Evolutionary conservation across 2,113 vertebrate species (phyloP).

Genomic region (Proterorhinus semilunaris): DNA sequence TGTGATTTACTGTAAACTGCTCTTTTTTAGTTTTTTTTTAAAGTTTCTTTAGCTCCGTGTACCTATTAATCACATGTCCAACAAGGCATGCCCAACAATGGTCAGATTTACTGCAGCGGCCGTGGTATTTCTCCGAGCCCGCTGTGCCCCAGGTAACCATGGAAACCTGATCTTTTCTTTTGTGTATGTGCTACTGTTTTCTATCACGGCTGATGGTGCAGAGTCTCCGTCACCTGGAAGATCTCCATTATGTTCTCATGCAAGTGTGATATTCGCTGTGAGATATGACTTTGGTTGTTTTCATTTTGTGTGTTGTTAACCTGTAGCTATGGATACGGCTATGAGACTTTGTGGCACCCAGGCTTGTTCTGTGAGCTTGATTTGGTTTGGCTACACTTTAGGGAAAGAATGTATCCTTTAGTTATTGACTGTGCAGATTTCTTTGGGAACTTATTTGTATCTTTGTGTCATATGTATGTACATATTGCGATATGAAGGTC

Average conservation of each 20-base stretch:
- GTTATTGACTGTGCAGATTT: not conserved
- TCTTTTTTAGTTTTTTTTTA: slow-evolving; percentile 6
- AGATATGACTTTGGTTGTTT: slow-evolving; percentile 18
- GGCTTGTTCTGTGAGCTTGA: slow-evolving; percentile 19
- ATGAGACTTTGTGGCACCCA: slow-evolving; percentile 12
- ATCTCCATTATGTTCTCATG: not conserved
- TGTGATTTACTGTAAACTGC: not conserved
- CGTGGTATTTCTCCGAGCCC: not conserved
- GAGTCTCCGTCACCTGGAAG: not conserved
- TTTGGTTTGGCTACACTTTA: slow-evolving; percentile 58
- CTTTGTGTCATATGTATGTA: no score
- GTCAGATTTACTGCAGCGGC: slow-evolving; percentile 35
- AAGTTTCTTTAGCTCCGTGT: not conserved
- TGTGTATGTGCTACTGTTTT: not conserved
- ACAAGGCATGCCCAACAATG: slow-evolving; percentile 40
- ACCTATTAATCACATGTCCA: slow-evolving; percentile 18
- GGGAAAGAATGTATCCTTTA: not conserved
- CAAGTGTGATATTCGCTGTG: not conserved
- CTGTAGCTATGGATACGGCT: slow-evolving; percentile 38
- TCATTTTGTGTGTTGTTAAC: slow-evolving; percentile 10
- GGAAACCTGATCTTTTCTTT: slow-evolving; percentile 10
- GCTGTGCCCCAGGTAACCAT: slow-evolving; percentile 12
- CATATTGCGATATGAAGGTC: no score
- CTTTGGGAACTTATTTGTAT: not conserved
- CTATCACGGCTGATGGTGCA: not conserved